These are phyloP conservation scores for Epinephelus awoara DNA, from an alignment of 2,797 vertebrate species.

Conservation along the genomic window DNA sequence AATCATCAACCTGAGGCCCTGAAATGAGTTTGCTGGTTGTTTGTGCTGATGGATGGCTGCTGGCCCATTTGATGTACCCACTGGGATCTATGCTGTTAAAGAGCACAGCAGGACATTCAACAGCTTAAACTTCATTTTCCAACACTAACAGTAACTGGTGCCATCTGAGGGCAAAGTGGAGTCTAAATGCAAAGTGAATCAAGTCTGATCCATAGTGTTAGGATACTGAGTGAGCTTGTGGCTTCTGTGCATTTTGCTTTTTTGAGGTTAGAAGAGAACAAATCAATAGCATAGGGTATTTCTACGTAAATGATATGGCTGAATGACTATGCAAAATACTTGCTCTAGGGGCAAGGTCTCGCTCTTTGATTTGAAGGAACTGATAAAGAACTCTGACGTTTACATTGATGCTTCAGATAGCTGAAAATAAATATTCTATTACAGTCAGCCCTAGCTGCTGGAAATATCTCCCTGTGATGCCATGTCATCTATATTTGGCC, in stretches of 20 bases:
- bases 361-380: neutral
- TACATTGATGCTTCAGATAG: slow-evolving; percentile 28
- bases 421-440: slow-evolving; percentile 43
- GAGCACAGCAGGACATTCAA: neutral
- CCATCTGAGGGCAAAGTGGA: neutral
- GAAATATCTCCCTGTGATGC: slow-evolving; percentile 52
- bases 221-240: too few relatives aligned
- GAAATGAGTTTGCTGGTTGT: slow-evolving; percentile 18
- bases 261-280: neutral
- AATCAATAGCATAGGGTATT: neutral
- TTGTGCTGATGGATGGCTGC: slow-evolving; percentile 19
- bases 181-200: neutral
- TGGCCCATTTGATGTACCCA: slow-evolving; percentile 17
- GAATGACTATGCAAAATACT: neutral
- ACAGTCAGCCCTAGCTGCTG: slow-evolving; percentile 20
- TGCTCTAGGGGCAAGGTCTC: neutral
- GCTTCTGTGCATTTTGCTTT: neutral
- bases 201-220: neutral
- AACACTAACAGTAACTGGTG: neutral
- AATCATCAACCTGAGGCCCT: slow-evolving; percentile 48
- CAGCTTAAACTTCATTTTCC: neutral
- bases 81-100: slow-evolving; percentile 20
- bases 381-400: slow-evolving; percentile 11
- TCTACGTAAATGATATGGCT: neutral
- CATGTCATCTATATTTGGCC: slow-evolving; percentile 45